Conservation (phyloP, 2,888 invertebrate genomes). For the Apamea crenata region DNA sequence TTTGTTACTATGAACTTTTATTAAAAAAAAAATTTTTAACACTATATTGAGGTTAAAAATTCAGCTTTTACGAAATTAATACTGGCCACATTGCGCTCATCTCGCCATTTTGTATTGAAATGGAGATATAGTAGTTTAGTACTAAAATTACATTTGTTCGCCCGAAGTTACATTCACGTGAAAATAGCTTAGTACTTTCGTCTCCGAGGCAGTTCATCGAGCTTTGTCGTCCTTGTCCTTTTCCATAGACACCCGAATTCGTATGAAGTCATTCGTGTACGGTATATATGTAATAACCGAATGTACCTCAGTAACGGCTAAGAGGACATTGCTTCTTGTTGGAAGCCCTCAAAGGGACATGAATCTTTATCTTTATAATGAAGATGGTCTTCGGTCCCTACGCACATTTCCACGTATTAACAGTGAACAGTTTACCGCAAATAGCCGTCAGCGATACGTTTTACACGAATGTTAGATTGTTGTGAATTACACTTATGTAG, state of each 20-base stretch:
- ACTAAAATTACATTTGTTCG: neutral
- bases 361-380: neutral
- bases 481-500: conserved; percentile 1
- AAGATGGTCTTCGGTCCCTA: neutral
- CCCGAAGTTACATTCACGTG: neutral
- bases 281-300: neutral
- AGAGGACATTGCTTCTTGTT: neutral
- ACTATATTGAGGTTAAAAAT: too few species aligned
- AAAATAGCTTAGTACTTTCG: neutral
- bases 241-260: neutral
- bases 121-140: too few species aligned
- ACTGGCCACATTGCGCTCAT: too few species aligned
- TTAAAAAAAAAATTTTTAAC: too few species aligned
- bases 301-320: neutral
- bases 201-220: neutral
- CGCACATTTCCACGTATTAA: neutral
- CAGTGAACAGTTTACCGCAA: neutral
- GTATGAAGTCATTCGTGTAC: neutral
- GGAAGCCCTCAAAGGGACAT: neutral
- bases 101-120: too few species aligned
- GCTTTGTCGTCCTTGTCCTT: neutral
- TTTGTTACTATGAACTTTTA: too few species aligned
- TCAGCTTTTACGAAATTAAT: too few species aligned
- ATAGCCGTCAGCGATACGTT: conserved; percentile 13
- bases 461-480: neutral